Conservation (phyloP, 1,140 invertebrate species). For the Microplitis demolitor region DNA sequence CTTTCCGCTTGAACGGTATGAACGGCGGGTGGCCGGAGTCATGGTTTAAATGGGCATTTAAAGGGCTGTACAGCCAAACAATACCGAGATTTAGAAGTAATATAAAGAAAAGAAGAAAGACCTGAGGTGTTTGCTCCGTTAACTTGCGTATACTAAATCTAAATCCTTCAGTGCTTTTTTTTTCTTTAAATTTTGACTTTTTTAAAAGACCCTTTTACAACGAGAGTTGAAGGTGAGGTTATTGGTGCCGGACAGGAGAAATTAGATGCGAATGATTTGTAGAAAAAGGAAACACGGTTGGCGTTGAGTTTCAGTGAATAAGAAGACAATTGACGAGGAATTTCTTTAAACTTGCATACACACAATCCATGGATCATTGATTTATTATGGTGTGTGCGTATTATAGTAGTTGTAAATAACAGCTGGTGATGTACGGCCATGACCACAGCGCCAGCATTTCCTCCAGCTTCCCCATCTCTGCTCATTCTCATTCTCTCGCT, state of each 20-base stretch:
- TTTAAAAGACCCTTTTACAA: background rate
- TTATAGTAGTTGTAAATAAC: conserved; percentile 40
- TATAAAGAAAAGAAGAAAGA: background rate
- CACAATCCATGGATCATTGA: conserved; percentile 43
- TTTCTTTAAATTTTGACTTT: too few relatives aligned
- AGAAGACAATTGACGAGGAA: conserved; percentile 23
- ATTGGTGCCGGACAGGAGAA: too few relatives aligned
- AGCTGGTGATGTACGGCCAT: conserved; percentile 44
- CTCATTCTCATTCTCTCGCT: conserved; percentile 11
- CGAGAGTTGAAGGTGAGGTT: background rate
- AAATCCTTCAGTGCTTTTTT: too few relatives aligned
- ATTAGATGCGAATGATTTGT: background rate
- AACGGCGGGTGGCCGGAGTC: conserved; percentile 35
- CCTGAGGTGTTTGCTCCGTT: background rate
- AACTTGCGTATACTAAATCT: background rate
- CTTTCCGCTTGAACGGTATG: conserved; percentile 30
- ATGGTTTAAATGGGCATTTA: conserved; percentile 45
- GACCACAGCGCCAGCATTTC: conserved; percentile 29
- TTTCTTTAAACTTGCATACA: conserved; percentile 38
- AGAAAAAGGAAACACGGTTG: background rate
- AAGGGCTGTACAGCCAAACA: conserved; percentile 37
- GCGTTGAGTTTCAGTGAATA: background rate
- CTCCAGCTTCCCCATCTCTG: background rate
- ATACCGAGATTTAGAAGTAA: conserved; percentile 26
- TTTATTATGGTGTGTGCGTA: conserved; percentile 43